Evolutionary conservation across 2,797 vertebrate species (phyloP).

Genomic region (Notolabrus celidotus): DNA sequence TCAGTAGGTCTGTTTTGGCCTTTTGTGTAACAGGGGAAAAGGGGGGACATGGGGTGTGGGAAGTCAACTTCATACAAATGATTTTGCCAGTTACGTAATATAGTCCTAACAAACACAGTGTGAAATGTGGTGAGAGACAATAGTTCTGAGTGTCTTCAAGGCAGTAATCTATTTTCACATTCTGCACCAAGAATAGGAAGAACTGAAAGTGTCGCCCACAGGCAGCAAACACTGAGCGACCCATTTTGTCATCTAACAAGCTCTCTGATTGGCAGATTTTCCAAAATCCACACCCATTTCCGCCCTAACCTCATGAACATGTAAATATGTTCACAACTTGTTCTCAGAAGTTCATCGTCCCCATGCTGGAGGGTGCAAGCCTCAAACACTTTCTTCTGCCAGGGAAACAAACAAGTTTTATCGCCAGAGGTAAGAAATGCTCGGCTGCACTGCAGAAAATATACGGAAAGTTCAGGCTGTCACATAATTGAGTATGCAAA

Average conservation of each 20-base stretch:
- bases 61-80: slow-evolving; percentile 30
- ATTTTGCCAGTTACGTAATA: slow-evolving; percentile 41
- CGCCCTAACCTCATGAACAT: slow-evolving; percentile 62
- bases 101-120: slow-evolving; percentile 28
- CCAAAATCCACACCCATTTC: slow-evolving; percentile 47
- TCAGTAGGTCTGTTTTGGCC: too few relatives aligned
- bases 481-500: slow-evolving; percentile 31
- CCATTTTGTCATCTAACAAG: slow-evolving; percentile 50
- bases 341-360: slow-evolving; percentile 69
- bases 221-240: slow-evolving; percentile 45
- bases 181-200: slow-evolving; percentile 46
- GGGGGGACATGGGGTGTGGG: too few relatives aligned
- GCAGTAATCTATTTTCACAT: slow-evolving; percentile 52
- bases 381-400: slow-evolving; percentile 39
- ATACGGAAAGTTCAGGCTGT: slow-evolving; percentile 32
- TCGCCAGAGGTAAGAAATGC: slow-evolving; percentile 42
- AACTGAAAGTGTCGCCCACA: slow-evolving; percentile 33
- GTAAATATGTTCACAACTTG: slow-evolving; percentile 65
- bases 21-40: too few relatives aligned
- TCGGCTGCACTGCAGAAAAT: slow-evolving; percentile 49
- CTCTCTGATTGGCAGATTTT: slow-evolving; percentile 66
- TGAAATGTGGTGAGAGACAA: slow-evolving; percentile 11
- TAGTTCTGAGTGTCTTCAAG: too few relatives aligned
- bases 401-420: slow-evolving; percentile 40
- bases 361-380: slow-evolving; percentile 27